Percentiles rank a stretch among this genome's conserved stretches.
These are phyloP conservation scores for Eublepharis macularius DNA, from an alignment of 2,113 vertebrate genomes.

Conservation along the genomic window DNA sequence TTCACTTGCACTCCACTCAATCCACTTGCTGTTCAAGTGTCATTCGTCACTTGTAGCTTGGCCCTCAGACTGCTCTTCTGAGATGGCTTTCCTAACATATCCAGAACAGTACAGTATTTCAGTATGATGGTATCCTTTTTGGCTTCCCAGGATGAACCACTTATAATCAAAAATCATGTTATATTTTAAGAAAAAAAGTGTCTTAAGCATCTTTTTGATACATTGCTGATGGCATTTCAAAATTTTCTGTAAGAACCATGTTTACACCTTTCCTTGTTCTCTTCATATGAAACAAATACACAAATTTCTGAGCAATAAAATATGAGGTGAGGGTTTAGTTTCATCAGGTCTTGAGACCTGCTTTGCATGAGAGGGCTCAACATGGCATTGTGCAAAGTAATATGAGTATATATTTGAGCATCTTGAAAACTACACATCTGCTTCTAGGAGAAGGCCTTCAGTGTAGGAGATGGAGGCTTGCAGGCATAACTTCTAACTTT, in stretches of 20 bases:
- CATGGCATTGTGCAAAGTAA: neutral
- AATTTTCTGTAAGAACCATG: neutral
- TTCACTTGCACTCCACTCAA: too few species aligned
- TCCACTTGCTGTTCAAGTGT: too few species aligned
- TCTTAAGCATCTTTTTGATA: neutral
- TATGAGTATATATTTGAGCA: neutral
- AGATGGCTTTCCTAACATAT: constrained; percentile 34
- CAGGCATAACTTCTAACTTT: neutral
- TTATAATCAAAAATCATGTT: neutral
- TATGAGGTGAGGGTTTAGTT: neutral
- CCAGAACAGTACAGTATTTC: constrained; percentile 22
- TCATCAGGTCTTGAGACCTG: neutral
- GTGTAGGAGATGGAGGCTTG: neutral
- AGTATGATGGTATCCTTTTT: neutral
- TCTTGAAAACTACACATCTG: neutral
- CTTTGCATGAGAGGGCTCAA: neutral
- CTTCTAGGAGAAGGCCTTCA: too few species aligned
- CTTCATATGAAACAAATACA: neutral
- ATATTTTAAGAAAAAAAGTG: neutral
- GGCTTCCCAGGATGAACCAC: neutral
- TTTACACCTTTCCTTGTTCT: neutral
- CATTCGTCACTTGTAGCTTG: too few species aligned
- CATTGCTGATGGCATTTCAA: constrained; percentile 28
- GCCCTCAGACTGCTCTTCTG: constrained; percentile 45
- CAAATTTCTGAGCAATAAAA: neutral